Conservation (phyloP, 2,888 invertebrate genomes). For the Branchinecta sandiegonensis region DNA sequence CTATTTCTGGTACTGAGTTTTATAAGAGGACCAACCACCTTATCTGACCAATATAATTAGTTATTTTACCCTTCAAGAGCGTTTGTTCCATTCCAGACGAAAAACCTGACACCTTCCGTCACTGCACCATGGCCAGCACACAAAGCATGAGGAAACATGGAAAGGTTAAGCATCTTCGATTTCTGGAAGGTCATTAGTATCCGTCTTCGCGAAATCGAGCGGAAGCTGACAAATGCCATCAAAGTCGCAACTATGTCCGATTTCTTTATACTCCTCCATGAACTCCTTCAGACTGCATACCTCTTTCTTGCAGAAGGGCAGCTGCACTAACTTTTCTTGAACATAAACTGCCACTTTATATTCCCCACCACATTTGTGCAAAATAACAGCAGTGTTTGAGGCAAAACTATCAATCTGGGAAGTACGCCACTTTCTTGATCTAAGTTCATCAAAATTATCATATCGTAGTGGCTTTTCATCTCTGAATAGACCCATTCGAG, state of each 20-base stretch:
- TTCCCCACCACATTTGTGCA: conserved; percentile 43
- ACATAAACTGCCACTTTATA: conserved; percentile 50
- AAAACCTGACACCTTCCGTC: too few relatives aligned
- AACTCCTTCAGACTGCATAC: conserved; percentile 50
- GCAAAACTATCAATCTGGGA: conserved; percentile 58
- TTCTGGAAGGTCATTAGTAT: background rate
- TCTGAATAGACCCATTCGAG: conserved; percentile 55
- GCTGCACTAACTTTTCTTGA: conserved; percentile 52
- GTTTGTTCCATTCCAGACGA: too few relatives aligned
- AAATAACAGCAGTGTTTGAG: conserved; percentile 60
- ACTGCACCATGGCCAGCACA: too few relatives aligned
- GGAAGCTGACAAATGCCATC: conserved; percentile 45
- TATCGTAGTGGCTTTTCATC: conserved; percentile 47
- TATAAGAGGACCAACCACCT: too few relatives aligned
- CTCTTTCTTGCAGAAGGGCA: conserved; percentile 52
- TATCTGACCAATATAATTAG: too few relatives aligned
- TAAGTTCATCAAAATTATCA: conserved; percentile 35
- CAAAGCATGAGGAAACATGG: too few relatives aligned
- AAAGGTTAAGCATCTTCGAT: conserved; percentile 2
- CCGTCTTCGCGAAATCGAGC: background rate
- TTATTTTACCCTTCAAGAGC: too few relatives aligned
- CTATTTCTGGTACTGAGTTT: too few relatives aligned
- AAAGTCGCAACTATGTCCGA: conserved; percentile 50
- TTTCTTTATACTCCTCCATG: conserved; percentile 42
- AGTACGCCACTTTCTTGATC: conserved; percentile 43